Base-by-base conservation (phyloP, 2,113 vertebrate genomes). In the Enhydra lutris region DNA sequence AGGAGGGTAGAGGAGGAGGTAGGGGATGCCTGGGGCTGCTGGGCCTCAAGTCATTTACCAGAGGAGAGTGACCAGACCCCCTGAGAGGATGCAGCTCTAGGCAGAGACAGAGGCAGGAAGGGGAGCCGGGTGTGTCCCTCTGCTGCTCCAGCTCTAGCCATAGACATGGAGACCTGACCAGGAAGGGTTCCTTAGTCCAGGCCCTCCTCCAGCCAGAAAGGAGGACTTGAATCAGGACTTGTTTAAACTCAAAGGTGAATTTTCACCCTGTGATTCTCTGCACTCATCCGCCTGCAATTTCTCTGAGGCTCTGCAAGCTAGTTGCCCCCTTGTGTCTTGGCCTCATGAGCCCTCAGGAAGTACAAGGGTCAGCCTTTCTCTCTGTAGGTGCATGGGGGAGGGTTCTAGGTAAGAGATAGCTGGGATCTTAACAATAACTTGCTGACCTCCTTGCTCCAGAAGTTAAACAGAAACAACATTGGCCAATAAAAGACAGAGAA, bases 401-500 rank as follows among this genome's bases (percentile, higher is more conserved):
- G 50, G 50, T 34, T 6, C 50, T 14, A 20, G 31, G 14, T 11
- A 36, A 23, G 50, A 36, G 50, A 80, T 61, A 14, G 17, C 31
- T 65, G 34, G 39, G 78, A 74, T 67, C 76, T 59, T 17, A 4
- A 91, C 4, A n/a, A 89, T 50, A 52, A 50, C 17, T 47, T 63
- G 59, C 67, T 93, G 92, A 80, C 47, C 47, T 94, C 73, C 71
- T 65, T 57, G 61, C 74, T 57, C 84, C n/a, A 52, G 45, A 74
- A 34, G 47, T 55, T 14, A n/a, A 80, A 94, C 26, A 78, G 50
- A 71, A 93, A 67, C 4, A 80, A 50, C 26, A 67, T 26, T 36
- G 31, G 20, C 50, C 55, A 69, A 59, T 10, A 91, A 78, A 89
- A 79, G 31, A 17, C 39, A 29, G 8, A 81, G 31, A 57, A 47